A percentile compares a stretch with the other conserved stretches of the same genome.
Evolutionary conservation across 2,888 invertebrate species (phyloP).

Genomic region (Drosophila anomalata): DNA sequence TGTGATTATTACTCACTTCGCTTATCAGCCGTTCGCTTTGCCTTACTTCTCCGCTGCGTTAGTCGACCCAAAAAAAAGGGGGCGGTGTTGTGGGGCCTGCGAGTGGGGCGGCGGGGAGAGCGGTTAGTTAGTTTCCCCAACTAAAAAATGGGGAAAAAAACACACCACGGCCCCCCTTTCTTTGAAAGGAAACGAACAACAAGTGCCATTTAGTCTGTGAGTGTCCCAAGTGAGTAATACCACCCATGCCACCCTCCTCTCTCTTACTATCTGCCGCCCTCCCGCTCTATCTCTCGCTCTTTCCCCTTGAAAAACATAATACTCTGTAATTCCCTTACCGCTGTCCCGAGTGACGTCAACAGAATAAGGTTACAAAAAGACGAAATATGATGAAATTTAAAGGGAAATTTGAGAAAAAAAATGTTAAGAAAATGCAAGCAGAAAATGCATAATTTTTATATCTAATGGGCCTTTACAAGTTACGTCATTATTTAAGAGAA

Average conservation of each 20-base stretch:
- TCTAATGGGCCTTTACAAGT: too few species aligned
- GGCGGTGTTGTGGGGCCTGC: not conserved
- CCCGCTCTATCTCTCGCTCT: not conserved
- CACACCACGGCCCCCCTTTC: not conserved
- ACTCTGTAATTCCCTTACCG: not conserved
- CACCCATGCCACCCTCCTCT: constrained; percentile 18
- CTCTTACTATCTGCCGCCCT: not conserved
- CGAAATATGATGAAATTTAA: not conserved
- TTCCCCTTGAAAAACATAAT: not conserved
- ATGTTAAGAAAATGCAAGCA: too few species aligned
- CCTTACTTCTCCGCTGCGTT: constrained; percentile 27
- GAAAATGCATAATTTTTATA: not conserved
- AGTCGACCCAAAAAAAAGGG: not conserved
- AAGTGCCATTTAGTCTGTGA: constrained; percentile 67
- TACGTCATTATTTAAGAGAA: too few species aligned
- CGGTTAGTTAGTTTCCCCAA: constrained; percentile 6
- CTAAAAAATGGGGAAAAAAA: not conserved
- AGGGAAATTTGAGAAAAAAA: not conserved
- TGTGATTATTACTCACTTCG: constrained; percentile 40
- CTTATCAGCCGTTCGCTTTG: constrained; percentile 43
- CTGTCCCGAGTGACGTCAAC: not conserved
- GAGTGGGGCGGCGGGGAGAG: not conserved
- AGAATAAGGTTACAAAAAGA: constrained; percentile 1
- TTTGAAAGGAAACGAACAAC: constrained; percentile 17
- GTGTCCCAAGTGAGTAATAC: constrained; percentile 34